Evolutionary conservation across 64 coral and sea anemone species (phyloP).

Genomic region (Platygyra sinensis): DNA sequence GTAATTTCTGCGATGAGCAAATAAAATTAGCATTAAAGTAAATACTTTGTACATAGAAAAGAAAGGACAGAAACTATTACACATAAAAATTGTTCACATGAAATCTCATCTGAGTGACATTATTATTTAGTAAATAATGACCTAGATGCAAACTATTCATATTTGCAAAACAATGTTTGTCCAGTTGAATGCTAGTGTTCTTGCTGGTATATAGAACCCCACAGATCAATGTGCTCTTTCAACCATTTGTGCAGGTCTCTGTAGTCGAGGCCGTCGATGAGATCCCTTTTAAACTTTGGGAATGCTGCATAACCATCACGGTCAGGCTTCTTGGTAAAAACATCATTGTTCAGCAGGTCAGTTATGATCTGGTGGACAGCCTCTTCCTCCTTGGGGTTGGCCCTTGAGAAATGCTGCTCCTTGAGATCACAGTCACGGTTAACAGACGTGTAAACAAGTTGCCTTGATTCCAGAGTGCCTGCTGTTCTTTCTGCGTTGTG

Average conservation of each 20-base stretch:
- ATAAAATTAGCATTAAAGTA: too few relatives aligned
- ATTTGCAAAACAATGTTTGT: too few relatives aligned
- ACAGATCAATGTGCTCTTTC: constrained; percentile 38
- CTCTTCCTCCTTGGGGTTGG: constrained; percentile 2
- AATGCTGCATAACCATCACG: constrained; percentile 56
- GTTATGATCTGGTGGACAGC: constrained; percentile 50
- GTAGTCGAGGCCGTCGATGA: constrained; percentile 63
- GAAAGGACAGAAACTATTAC: too few relatives aligned
- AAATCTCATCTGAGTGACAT: too few relatives aligned
- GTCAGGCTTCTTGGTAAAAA: constrained; percentile 15
- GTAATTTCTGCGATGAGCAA: too few relatives aligned
- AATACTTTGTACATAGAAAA: too few relatives aligned
- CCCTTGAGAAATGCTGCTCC: neutral
- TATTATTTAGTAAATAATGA: too few relatives aligned
- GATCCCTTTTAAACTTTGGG: constrained; percentile 44
- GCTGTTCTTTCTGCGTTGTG: constrained; percentile 69
- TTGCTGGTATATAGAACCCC: constrained; percentile 58
- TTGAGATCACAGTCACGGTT: constrained; percentile 40
- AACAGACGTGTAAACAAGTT: constrained; percentile 57
- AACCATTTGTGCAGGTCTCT: constrained; percentile 62
- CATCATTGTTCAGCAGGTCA: constrained; percentile 26
- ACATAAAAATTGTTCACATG: too few relatives aligned
- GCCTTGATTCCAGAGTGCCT: constrained; percentile 51
- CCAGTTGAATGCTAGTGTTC: too few relatives aligned
- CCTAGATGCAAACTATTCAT: too few relatives aligned